These are phyloP conservation scores for Choristoneura fumiferana DNA, from an alignment of 1,140 invertebrate genomes.

Conservation along the genomic window DNA sequence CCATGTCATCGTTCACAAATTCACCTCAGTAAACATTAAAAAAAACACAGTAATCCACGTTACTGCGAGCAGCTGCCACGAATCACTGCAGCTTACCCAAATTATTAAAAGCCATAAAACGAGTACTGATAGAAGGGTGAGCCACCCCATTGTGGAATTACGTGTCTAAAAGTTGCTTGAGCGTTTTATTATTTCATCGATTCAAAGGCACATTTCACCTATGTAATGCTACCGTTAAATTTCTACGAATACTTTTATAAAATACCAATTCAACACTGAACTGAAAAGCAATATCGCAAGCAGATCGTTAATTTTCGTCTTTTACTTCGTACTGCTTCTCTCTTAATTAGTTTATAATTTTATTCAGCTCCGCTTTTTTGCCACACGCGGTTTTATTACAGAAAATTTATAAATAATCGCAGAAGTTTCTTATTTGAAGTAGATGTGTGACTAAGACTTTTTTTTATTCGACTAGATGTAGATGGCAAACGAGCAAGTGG, in stretches of 20 bases:
- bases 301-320: neutral
- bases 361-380: slow-evolving; percentile 1
- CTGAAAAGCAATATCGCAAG: neutral
- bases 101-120: slow-evolving; percentile 77
- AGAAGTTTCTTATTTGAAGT: too few species aligned
- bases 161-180: slow-evolving; percentile 62
- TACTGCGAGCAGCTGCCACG: slow-evolving; percentile 61
- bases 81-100: slow-evolving; percentile 74
- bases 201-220: slow-evolving; percentile 33
- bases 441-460: too few species aligned
- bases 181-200: slow-evolving; percentile 64
- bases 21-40: slow-evolving; percentile 45
- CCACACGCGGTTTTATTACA: neutral
- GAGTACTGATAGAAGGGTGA: slow-evolving; percentile 68
- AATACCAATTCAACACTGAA: neutral
- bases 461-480: too few species aligned
- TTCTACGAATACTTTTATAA: neutral
- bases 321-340: neutral
- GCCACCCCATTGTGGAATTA: slow-evolving; percentile 61
- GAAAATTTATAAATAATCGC: too few species aligned
- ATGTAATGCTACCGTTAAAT: slow-evolving; percentile 23
- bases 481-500: too few species aligned
- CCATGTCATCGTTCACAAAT: slow-evolving; percentile 37
- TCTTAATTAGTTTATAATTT: slow-evolving; percentile 15
- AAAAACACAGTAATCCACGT: slow-evolving; percentile 58